phyloP scores from a whole-genome alignment of 2,888 invertebrate genomes.

The Callyntrura guangdongensis region DNA sequence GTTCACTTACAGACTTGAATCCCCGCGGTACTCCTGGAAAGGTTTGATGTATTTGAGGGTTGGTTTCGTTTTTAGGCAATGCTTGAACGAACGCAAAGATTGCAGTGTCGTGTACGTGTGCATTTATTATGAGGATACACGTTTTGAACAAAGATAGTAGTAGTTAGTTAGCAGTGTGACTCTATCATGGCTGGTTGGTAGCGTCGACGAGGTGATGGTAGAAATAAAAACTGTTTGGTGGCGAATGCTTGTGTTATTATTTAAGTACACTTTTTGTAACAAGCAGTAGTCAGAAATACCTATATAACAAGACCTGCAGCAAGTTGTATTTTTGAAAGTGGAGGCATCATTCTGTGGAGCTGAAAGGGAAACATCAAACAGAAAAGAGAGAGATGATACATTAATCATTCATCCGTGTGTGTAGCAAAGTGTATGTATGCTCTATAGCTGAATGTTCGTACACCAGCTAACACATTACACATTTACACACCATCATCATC shows the following conservation, averaged over 20 bases:
- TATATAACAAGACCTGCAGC: neutral
- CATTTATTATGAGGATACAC: slow-evolving; percentile 70
- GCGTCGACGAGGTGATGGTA: slow-evolving; percentile 12
- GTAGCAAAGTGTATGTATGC: slow-evolving; percentile 49
- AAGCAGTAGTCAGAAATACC: slow-evolving; percentile 17
- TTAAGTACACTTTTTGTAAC: slow-evolving; percentile 42
- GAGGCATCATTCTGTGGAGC: neutral
- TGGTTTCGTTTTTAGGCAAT: neutral
- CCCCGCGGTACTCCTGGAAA: neutral
- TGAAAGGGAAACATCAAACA: slow-evolving; percentile 30
- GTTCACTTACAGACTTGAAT: neutral
- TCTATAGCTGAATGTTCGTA: slow-evolving; percentile 27
- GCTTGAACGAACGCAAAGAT: neutral
- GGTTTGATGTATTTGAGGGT: slow-evolving; percentile 30
- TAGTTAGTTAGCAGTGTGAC: neutral
- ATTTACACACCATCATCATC: slow-evolving; percentile 60
- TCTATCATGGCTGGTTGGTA: neutral
- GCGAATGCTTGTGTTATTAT: slow-evolving; percentile 13
- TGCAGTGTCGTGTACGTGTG: slow-evolving; percentile 22
- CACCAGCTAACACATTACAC: slow-evolving; percentile 70
- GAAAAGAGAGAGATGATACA: slow-evolving; percentile 77
- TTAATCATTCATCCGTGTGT: slow-evolving; percentile 81
- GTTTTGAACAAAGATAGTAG: slow-evolving; percentile 45
- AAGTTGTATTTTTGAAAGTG: slow-evolving; percentile 50
- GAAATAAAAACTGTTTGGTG: slow-evolving; percentile 17